Percentiles rank a stretch among this genome's conserved stretches.
Conservation (phyloP, 2,113 vertebrate species). For the Phycodurus eques region DNA sequence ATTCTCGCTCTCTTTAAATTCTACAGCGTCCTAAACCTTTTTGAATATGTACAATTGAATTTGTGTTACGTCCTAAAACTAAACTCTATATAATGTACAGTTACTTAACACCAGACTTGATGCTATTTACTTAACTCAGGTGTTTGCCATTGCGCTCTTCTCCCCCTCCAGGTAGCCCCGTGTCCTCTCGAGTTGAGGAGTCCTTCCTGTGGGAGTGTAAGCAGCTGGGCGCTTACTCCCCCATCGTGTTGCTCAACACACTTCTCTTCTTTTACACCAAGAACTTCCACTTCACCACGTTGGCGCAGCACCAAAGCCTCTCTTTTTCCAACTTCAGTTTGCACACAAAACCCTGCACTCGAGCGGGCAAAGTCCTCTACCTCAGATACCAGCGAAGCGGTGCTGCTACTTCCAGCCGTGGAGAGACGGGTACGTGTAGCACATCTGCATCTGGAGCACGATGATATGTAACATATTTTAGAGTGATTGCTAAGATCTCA, state of each 20-base stretch:
- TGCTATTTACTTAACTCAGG: neutral
- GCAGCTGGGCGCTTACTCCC: conserved; percentile 93
- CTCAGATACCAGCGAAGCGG: conserved; percentile 77
- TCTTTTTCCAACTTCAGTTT: conserved; percentile 87
- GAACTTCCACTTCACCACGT: conserved; percentile 85
- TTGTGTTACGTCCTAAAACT: too few species aligned
- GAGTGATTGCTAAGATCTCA: neutral
- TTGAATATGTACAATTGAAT: too few species aligned
- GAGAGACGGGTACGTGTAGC: conserved; percentile 32
- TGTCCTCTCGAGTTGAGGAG: conserved; percentile 74
- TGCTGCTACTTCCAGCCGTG: conserved; percentile 44
- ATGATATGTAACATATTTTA: neutral
- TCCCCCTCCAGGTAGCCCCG: conserved; percentile 19
- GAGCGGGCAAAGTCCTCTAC: conserved; percentile 83
- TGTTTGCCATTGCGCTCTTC: neutral
- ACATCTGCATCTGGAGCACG: neutral
- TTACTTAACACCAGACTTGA: too few species aligned
- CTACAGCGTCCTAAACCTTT: too few species aligned
- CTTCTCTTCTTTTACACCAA: conserved; percentile 97
- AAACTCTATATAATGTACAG: too few species aligned
- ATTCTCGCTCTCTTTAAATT: too few species aligned
- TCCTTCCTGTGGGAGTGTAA: conserved; percentile 97
- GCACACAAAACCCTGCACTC: conserved; percentile 80
- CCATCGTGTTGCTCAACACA: conserved; percentile 93
- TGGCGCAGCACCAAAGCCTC: conserved; percentile 85